Evolutionary conservation across 2,888 invertebrate genomes (phyloP).

Genomic region (Neria commutata): DNA sequence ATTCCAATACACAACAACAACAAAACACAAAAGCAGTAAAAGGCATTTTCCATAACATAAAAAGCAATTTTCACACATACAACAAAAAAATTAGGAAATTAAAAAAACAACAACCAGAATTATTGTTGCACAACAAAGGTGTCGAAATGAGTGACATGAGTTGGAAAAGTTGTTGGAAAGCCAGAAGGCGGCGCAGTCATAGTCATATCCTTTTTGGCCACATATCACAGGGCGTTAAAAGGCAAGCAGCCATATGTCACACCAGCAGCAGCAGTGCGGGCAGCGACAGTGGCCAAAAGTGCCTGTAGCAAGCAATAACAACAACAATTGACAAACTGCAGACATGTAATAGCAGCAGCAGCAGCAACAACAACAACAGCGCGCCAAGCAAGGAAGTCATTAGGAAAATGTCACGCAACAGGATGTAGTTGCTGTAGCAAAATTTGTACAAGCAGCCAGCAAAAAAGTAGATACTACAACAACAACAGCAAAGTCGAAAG

Average conservation of each 20-base stretch:
- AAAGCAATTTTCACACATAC: neutral
- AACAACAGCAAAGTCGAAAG: no score
- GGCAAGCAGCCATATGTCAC: conserved; percentile 15
- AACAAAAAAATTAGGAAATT: no score
- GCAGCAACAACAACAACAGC: neutral
- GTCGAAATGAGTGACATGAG: conserved; percentile 38
- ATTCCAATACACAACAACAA: neutral
- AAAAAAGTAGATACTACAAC: no score
- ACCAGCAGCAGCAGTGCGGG: no score
- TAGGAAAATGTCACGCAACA: conserved; percentile 18
- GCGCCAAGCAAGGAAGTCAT: neutral
- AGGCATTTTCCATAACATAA: no score
- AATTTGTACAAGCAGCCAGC: no score
- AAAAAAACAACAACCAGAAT: neutral
- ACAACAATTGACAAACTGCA: no score
- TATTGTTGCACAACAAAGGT: conserved; percentile 34
- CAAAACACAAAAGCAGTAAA: neutral
- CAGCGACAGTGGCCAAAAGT: neutral
- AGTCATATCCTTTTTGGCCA: neutral
- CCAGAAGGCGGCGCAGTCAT: no score
- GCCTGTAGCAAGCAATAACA: no score
- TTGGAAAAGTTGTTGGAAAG: no score
- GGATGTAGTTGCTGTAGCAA: conserved; percentile 14
- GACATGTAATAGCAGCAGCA: no score
- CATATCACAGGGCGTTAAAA: neutral